A percentile compares a stretch with the other conserved stretches of the same genome.
These are phyloP conservation scores for Schlechtendalia chinensis DNA, from an alignment of 1,140 invertebrate species.

Conservation along the genomic window DNA sequence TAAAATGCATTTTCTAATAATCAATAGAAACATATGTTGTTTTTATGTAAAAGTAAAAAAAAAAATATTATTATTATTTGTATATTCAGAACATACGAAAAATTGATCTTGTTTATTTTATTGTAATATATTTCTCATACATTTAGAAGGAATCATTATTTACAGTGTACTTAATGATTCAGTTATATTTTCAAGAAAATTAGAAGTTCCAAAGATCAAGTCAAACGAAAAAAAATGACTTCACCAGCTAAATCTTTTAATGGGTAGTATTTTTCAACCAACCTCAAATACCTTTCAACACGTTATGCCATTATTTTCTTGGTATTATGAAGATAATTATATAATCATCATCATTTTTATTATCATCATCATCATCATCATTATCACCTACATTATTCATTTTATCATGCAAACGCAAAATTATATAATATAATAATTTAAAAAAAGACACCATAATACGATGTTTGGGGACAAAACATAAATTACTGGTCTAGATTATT, in stretches of 20 bases:
- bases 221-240: constrained; percentile 25
- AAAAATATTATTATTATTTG: too few species aligned
- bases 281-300: neutral
- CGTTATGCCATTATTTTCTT: neutral
- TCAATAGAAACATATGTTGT: too few species aligned
- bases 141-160: constrained; percentile 14
- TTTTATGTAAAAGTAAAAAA: too few species aligned
- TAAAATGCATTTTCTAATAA: too few species aligned
- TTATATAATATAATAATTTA: neutral
- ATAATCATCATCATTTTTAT: neutral
- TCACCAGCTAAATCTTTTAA: neutral
- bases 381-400: too few species aligned
- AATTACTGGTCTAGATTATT: too few species aligned
- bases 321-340: constrained; percentile 32
- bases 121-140: neutral
- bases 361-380: neutral
- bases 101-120: constrained; percentile 2
- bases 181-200: constrained; percentile 20
- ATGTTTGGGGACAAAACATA: too few species aligned
- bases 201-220: constrained; percentile 14
- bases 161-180: neutral
- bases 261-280: constrained; percentile 28
- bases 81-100: too few species aligned
- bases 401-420: too few species aligned
- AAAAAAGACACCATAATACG: too few species aligned